phyloP scores from a whole-genome alignment of 2,113 vertebrate genomes.

The Dascyllus trimaculatus region DNA sequence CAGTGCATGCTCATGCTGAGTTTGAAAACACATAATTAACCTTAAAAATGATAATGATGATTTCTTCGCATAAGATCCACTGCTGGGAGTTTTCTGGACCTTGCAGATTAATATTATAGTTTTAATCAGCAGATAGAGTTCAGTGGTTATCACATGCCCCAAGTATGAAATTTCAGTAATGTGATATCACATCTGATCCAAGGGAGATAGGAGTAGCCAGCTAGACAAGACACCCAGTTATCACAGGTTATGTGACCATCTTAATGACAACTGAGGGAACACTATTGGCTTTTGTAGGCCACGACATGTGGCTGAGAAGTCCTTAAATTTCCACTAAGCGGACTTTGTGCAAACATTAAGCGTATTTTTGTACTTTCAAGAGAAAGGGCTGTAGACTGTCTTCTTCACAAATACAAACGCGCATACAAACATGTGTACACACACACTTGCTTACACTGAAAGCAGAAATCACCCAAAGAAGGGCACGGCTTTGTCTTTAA shows the following conservation, averaged over 20 bases:
- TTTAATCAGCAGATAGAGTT: neutral
- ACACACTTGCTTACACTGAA: slow-evolving; percentile 19
- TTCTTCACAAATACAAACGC: neutral
- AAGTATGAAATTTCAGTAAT: neutral
- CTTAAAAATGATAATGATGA: neutral
- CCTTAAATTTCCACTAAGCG: neutral
- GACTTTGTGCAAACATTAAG: neutral
- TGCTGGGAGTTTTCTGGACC: neutral
- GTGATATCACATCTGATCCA: neutral
- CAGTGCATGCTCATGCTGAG: too few species aligned
- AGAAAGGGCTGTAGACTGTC: neutral
- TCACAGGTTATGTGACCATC: slow-evolving; percentile 1
- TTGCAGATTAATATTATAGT: neutral
- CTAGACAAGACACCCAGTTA: neutral
- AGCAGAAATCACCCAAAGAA: slow-evolving; percentile 38
- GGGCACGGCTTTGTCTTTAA: slow-evolving; percentile 53
- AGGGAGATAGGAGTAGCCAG: neutral
- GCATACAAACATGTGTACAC: slow-evolving; percentile 2
- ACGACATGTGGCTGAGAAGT: neutral
- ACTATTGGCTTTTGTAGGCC: neutral
- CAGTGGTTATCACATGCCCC: neutral
- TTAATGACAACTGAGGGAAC: neutral
- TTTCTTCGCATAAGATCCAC: too few species aligned
- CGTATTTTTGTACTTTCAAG: neutral
- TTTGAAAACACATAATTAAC: neutral